Evolutionary conservation across 2,797 vertebrate genomes (phyloP), one percentile per base, ranked within the genome.

Genomic region (Vireo griseus): DNA sequence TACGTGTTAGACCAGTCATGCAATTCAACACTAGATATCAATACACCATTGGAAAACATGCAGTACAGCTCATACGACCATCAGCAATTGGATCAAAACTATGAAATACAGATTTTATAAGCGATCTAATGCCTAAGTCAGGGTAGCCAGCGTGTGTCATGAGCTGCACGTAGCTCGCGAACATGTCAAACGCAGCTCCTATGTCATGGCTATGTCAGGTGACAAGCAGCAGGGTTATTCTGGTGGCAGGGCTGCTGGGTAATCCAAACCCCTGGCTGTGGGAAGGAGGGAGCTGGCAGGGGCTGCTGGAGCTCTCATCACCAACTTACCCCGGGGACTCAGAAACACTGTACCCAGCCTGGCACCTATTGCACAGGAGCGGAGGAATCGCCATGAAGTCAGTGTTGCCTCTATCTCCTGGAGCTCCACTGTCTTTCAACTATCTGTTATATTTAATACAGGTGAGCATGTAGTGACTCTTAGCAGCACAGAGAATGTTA

Each of bases 221-320:
- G 93, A 95, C 68, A 65, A 90, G 90, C 82, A 81, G 72, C 69
- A 90, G 65, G 54, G 87, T 90, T 92, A 95, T 94, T 92, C 87
- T 94, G 86, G 75, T 88, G 57, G 48, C 28, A 31, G 8, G 61
- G 26, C 82, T 94, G 90, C 76, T 92, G 69, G 62, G 72, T 88
- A 91, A 94, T 78, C 94, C 91, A 94, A 94, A 90, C 83, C 93
- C 89, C 82, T 68, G 82, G 81, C 82, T 80, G 57, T 72, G 42
- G 85, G 91, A 95, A 94, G 79, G 90, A 92, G 72, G 50, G 61
- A 95, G 73, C 91, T 94, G 88, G 88, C 90, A 95, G 90, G 54
- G 69, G 69, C 90, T 94, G 69, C 58, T 78, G 73, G 37, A 96
- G 69, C 28, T 90, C 84, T 80, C 85, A 90, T 72, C 79, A 75